Conservation (phyloP, 2,797 vertebrate genomes). For the Chiroxiphia lanceolata region DNA sequence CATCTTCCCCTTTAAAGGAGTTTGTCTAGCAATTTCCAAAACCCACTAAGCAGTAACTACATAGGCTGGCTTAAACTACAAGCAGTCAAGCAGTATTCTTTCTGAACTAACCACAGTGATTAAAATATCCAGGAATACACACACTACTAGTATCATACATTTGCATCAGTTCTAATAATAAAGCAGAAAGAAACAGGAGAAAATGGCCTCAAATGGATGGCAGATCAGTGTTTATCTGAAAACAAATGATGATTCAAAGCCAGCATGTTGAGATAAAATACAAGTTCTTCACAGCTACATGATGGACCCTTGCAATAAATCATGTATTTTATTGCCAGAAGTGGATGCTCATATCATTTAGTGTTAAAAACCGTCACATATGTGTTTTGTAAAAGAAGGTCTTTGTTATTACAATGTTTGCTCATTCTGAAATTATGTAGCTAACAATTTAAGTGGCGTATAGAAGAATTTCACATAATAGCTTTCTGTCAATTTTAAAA, state of each 20-base stretch:
- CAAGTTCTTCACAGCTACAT: constrained; percentile 63
- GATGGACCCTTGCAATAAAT: constrained; percentile 76
- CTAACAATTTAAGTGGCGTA: constrained; percentile 60
- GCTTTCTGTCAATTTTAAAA: constrained; percentile 56
- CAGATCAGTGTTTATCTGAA: constrained; percentile 66
- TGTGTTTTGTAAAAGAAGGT: constrained; percentile 39
- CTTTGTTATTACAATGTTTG: constrained; percentile 57
- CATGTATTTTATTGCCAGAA: constrained; percentile 69
- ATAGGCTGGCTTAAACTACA: constrained; percentile 8
- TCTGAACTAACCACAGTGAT: constrained; percentile 43
- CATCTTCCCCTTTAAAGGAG: neutral
- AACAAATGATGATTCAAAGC: constrained; percentile 71
- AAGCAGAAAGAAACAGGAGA: constrained; percentile 54
- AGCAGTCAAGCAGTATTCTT: constrained; percentile 15
- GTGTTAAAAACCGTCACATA: constrained; percentile 51
- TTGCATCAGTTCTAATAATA: constrained; percentile 58
- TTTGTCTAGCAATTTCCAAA: constrained; percentile 3
- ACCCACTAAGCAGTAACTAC: neutral
- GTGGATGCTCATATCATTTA: constrained; percentile 60
- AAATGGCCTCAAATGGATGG: constrained; percentile 67
- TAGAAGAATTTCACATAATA: constrained; percentile 54
- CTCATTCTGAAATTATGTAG: constrained; percentile 37
- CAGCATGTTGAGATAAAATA: constrained; percentile 69
- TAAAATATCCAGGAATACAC: constrained; percentile 42
- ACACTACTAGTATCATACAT: constrained; percentile 11